Evolutionary conservation across 2,113 vertebrate species (phyloP).

Genomic region (Spheniscus mendiculus): DNA sequence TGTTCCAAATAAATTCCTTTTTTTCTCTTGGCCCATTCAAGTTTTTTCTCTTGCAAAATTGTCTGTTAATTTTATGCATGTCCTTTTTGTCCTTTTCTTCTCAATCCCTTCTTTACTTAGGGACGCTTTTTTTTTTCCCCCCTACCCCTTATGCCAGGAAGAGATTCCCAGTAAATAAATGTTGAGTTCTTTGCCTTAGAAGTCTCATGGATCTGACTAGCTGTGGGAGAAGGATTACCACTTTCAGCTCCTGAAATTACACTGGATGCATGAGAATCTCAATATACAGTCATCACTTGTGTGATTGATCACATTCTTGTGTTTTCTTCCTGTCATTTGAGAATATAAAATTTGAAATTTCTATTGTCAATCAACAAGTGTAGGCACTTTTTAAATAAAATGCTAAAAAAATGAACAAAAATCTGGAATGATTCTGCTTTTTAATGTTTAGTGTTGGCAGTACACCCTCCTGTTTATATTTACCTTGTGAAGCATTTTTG

Average conservation of each 20-base stretch:
- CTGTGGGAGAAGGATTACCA: not conserved
- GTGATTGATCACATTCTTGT: too few relatives aligned
- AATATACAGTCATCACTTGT: not conserved
- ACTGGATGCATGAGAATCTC: not conserved
- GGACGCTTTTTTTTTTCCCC: too few relatives aligned
- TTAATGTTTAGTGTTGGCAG: not conserved
- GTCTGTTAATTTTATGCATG: not conserved
- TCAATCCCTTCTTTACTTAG: not conserved
- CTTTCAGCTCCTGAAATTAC: not conserved
- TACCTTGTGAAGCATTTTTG: not conserved
- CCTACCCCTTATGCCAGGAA: not conserved
- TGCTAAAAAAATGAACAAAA: not conserved
- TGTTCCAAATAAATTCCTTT: not conserved
- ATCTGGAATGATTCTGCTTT: not conserved
- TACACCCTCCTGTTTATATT: not conserved
- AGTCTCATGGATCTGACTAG: not conserved
- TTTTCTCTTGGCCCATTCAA: not conserved
- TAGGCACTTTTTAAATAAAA: not conserved
- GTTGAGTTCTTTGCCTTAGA: not conserved
- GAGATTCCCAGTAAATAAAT: not conserved
- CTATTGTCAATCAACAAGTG: not conserved
- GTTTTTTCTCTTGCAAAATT: not conserved
- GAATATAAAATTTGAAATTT: not conserved
- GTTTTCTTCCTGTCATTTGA: too few relatives aligned
- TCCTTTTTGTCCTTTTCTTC: not conserved